Evolutionary conservation across 2,797 vertebrate species (phyloP).

Genomic region (Remorina albescens): DNA sequence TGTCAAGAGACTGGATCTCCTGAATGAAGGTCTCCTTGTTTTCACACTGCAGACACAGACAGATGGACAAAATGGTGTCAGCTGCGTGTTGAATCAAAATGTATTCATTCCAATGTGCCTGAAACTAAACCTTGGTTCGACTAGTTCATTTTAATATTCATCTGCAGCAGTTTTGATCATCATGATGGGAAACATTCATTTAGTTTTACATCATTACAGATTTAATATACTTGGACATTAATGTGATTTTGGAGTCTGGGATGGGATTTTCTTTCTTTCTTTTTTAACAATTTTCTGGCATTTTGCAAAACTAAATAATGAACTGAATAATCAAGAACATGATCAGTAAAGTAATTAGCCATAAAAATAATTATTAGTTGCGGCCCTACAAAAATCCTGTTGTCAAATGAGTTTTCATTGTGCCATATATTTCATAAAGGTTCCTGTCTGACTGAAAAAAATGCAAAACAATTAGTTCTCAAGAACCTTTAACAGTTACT

Average conservation of each 20-base stretch:
- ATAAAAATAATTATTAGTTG: too few species aligned
- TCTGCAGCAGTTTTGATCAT: not conserved
- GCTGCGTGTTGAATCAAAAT: not conserved
- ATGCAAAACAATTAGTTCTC: too few species aligned
- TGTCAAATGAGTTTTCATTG: too few species aligned
- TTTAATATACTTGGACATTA: not conserved
- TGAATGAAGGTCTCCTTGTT: slow-evolving; percentile 90
- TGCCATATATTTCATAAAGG: too few species aligned
- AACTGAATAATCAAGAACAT: not conserved
- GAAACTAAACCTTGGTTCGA: too few species aligned
- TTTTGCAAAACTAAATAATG: not conserved
- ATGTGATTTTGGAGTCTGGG: too few species aligned
- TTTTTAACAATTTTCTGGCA: too few species aligned
- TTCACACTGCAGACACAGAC: slow-evolving; percentile 86
- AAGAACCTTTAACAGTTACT: too few species aligned
- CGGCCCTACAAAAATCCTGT: too few species aligned
- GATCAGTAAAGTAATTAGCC: too few species aligned
- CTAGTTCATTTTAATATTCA: not conserved
- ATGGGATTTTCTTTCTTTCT: not conserved
- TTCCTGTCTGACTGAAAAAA: too few species aligned
- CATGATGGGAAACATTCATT: too few species aligned
- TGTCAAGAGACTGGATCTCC: slow-evolving; percentile 89
- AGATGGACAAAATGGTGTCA: slow-evolving; percentile 14
- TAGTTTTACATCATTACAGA: not conserved
- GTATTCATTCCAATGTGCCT: not conserved